Conservation (phyloP, 2,797 vertebrate genomes). For the Acanthis flammea region DNA sequence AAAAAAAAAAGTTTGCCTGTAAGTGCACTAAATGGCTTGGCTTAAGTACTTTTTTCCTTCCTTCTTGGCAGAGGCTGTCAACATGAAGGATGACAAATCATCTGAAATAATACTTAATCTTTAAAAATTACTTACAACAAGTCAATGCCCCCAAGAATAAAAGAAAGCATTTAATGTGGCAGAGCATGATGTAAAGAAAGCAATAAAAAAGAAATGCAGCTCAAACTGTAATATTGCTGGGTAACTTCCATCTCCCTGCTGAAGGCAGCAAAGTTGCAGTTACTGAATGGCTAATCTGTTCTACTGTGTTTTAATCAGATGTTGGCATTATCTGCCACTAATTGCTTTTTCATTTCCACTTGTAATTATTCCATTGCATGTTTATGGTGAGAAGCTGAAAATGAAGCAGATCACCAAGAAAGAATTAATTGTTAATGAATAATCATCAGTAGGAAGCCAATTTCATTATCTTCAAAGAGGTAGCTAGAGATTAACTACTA, state of each 20-base stretch:
- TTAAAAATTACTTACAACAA: slow-evolving; percentile 69
- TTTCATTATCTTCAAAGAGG: slow-evolving; percentile 88
- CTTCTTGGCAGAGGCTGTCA: slow-evolving; percentile 10
- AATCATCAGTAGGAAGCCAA: slow-evolving; percentile 86
- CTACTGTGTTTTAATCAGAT: slow-evolving; percentile 81
- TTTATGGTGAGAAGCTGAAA: slow-evolving; percentile 84
- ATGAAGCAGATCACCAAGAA: slow-evolving; percentile 82
- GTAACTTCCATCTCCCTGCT: slow-evolving; percentile 61
- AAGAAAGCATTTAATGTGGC: slow-evolving; percentile 38
- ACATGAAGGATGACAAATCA: slow-evolving; percentile 38
- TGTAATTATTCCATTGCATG: slow-evolving; percentile 83
- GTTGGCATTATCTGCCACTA: slow-evolving; percentile 83
- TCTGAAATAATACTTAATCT: slow-evolving; percentile 51
- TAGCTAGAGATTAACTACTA: slow-evolving; percentile 80
- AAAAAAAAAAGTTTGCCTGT: not conserved
- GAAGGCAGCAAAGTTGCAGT: slow-evolving; percentile 66
- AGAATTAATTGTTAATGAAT: slow-evolving; percentile 89
- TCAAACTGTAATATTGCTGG: slow-evolving; percentile 59
- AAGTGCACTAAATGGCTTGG: not conserved
- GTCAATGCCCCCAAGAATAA: slow-evolving; percentile 56
- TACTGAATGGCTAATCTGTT: slow-evolving; percentile 70
- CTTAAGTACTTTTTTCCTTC: not conserved
- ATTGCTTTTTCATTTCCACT: slow-evolving; percentile 85
- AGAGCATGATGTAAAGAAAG: slow-evolving; percentile 44
- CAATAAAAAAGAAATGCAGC: slow-evolving; percentile 63